A percentile compares a stretch with the other conserved stretches of the same genome.
These are phyloP conservation scores for Watsonalla cultraria DNA, from an alignment of 2,888 invertebrate species.

Conservation along the genomic window DNA sequence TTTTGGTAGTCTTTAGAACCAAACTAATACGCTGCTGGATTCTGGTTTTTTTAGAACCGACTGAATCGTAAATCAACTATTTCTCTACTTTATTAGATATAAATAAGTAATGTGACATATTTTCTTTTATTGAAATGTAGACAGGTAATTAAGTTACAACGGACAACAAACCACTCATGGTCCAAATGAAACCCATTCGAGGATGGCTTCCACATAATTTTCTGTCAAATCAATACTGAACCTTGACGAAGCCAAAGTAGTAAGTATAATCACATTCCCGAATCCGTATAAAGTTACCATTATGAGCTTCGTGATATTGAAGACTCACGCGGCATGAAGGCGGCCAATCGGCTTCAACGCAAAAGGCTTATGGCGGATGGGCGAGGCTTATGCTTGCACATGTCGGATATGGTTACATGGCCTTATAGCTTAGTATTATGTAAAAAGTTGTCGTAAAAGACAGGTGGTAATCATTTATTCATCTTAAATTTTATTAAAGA, in stretches of 20 bases:
- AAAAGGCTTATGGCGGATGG: conserved; percentile 37
- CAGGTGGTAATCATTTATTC: too few species aligned
- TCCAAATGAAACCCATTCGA: background rate
- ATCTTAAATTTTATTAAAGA: too few species aligned
- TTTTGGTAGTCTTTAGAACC: too few species aligned
- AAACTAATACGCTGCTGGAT: too few species aligned
- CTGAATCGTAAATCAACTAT: too few species aligned
- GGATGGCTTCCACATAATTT: background rate
- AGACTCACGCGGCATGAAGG: conserved; percentile 48
- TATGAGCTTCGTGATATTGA: conserved; percentile 38
- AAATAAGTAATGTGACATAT: too few species aligned
- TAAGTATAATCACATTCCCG: background rate
- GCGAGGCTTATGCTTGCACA: conserved; percentile 36
- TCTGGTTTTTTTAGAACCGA: too few species aligned
- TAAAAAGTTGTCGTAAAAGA: background rate
- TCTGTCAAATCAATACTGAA: background rate
- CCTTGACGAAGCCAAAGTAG: background rate
- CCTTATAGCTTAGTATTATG: conserved; percentile 9
- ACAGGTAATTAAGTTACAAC: too few species aligned
- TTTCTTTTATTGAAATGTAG: too few species aligned
- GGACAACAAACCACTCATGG: background rate
- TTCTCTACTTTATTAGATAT: too few species aligned
- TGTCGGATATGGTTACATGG: conserved; percentile 31
- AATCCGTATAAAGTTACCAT: conserved; percentile 27
- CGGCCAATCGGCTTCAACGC: conserved; percentile 44